Evolutionary conservation across 2,113 vertebrate species (phyloP).

Genomic region (Neoarius graeffei): DNA sequence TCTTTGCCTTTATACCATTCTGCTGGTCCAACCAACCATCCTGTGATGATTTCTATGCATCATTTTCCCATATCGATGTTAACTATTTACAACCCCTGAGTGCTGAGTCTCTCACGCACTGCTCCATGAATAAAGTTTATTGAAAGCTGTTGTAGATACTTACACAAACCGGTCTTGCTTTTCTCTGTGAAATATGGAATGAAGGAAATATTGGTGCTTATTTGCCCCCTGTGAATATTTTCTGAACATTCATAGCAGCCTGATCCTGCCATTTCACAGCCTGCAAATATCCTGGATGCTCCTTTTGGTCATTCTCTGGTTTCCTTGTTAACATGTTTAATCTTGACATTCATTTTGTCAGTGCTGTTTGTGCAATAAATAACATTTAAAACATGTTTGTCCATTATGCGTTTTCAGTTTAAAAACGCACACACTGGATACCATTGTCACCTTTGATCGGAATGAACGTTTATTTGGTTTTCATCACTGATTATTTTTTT

Average conservation of each 20-base stretch:
- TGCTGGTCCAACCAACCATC: neutral
- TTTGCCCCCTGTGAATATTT: slow-evolving; percentile 33
- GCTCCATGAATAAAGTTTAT: neutral
- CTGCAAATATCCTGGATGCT: slow-evolving; percentile 49
- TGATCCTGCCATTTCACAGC: slow-evolving; percentile 45
- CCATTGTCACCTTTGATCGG: neutral
- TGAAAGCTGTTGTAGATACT: slow-evolving; percentile 12
- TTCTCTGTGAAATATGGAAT: slow-evolving; percentile 32
- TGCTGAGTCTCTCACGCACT: neutral
- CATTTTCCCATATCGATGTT: neutral
- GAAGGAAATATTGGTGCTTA: slow-evolving; percentile 50
- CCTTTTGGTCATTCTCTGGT: slow-evolving; percentile 60
- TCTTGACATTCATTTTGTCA: slow-evolving; percentile 70
- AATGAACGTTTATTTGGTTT: neutral
- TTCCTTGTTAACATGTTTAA: slow-evolving; percentile 62
- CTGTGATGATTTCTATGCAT: slow-evolving; percentile 4
- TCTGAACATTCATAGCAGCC: slow-evolving; percentile 33
- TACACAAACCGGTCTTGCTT: neutral
- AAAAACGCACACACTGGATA: neutral
- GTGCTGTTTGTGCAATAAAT: slow-evolving; percentile 79
- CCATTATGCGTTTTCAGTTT: neutral
- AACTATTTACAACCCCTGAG: slow-evolving; percentile 3
- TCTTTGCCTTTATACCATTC: slow-evolving; percentile 4
- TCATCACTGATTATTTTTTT: neutral
- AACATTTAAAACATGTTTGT: slow-evolving; percentile 34